These are phyloP conservation scores for Pediacus dermestoides DNA, from an alignment of 2,888 invertebrate genomes.

Conservation along the genomic window DNA sequence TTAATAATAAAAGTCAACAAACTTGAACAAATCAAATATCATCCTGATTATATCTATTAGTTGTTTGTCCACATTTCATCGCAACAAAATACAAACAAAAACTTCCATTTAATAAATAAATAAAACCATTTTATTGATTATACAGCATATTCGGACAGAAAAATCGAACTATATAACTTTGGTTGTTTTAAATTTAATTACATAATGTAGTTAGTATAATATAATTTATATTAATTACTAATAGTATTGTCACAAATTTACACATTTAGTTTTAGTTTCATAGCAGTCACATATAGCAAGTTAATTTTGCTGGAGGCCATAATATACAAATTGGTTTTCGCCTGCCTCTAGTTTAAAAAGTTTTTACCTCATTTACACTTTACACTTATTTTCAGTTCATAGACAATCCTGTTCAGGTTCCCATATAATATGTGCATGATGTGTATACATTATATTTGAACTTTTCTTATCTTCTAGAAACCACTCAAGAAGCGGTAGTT, in stretches of 20 bases:
- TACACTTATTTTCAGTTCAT: too few relatives aligned
- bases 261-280: slow-evolving; percentile 29
- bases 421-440: too few relatives aligned
- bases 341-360: too few relatives aligned
- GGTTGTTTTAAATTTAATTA: slow-evolving; percentile 17
- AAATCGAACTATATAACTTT: slow-evolving; percentile 26
- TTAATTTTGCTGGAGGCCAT: slow-evolving; percentile 4
- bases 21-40: too few relatives aligned
- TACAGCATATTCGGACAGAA: slow-evolving; percentile 30
- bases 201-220: slow-evolving; percentile 1
- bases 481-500: too few relatives aligned
- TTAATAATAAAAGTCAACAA: too few relatives aligned
- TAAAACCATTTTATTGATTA: slow-evolving; percentile 39
- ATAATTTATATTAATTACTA: slow-evolving; percentile 4
- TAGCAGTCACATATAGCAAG: slow-evolving; percentile 9
- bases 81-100: slow-evolving; percentile 12
- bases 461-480: too few relatives aligned
- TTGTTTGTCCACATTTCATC: too few relatives aligned
- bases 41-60: too few relatives aligned
- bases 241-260: slow-evolving; percentile 42
- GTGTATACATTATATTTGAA: too few relatives aligned
- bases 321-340: slow-evolving; percentile 1
- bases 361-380: slow-evolving; percentile 8
- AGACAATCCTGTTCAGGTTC: too few relatives aligned
- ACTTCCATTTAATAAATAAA: slow-evolving; percentile 30